These are phyloP conservation scores for Gallirallus australis DNA, from an alignment of 2,797 vertebrate genomes.

Conservation along the genomic window DNA sequence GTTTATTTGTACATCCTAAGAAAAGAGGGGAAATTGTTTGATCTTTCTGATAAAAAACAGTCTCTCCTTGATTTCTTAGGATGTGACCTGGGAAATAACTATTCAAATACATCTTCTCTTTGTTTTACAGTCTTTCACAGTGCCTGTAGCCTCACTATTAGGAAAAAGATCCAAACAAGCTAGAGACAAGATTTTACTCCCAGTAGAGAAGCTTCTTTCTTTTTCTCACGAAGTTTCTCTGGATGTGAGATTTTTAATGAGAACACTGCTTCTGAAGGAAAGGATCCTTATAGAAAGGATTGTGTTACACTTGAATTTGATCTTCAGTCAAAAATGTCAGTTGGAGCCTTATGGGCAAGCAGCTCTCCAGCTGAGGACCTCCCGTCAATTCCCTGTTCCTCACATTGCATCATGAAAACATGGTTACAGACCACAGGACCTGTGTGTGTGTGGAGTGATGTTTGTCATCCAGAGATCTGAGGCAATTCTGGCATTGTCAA, in stretches of 20 bases:
- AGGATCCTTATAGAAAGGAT: not conserved
- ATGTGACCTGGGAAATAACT: not conserved
- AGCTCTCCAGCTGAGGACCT: not conserved
- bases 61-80: not conserved
- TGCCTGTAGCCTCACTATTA: not conserved
- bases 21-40: constrained; percentile 14
- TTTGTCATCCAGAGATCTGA: not conserved
- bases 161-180: not conserved
- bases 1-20: constrained; percentile 30
- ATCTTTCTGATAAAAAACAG: not conserved
- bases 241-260: not conserved
- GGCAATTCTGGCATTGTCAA: not conserved
- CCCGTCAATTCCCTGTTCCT: not conserved
- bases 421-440: not conserved
- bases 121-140: not conserved
- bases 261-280: not conserved
- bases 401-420: not conserved
- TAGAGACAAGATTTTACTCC: not conserved
- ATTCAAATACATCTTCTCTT: not conserved
- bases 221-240: not conserved
- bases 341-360: not conserved
- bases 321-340: not conserved
- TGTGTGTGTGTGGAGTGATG: not conserved
- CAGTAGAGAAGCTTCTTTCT: not conserved
- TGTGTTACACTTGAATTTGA: not conserved